Percentiles rank a stretch among this genome's conserved stretches.
Conservation (phyloP, 2,797 vertebrate species). For the Muscicapa comitata region DNA sequence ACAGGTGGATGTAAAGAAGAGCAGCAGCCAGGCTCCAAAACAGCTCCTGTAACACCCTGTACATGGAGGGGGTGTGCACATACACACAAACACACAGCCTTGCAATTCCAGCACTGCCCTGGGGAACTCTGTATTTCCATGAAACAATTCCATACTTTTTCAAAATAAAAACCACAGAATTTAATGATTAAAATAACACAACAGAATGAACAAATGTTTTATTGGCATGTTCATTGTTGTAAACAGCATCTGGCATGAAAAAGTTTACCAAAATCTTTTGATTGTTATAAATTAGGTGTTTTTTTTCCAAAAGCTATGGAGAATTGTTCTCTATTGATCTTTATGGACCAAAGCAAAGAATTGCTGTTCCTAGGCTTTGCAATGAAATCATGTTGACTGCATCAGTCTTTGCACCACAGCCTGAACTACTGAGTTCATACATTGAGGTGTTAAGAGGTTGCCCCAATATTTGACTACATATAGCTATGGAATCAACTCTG, state of each 20-base stretch:
- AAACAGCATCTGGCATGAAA: constrained; percentile 92
- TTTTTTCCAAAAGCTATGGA: constrained; percentile 70
- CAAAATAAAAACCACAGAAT: constrained; percentile 49
- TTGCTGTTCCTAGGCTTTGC: constrained; percentile 68
- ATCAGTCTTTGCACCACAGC: constrained; percentile 60
- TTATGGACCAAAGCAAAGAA: constrained; percentile 71
- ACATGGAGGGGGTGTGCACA: not conserved
- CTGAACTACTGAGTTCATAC: constrained; percentile 59
- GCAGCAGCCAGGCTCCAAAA: not conserved
- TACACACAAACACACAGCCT: not conserved
- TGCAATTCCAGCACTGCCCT: not conserved
- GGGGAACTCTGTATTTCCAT: not conserved
- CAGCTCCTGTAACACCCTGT: not conserved
- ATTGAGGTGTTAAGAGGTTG: constrained; percentile 62
- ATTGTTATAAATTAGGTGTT: constrained; percentile 81
- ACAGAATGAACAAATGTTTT: constrained; percentile 83
- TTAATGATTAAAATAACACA: constrained; percentile 76
- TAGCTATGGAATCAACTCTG: constrained; percentile 76
- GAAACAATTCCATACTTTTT: not conserved
- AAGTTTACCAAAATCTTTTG: constrained; percentile 82
- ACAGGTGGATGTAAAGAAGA: not conserved
- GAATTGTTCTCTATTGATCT: constrained; percentile 70
- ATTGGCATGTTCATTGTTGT: constrained; percentile 96
- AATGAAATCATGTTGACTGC: constrained; percentile 68
- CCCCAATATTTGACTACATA: constrained; percentile 69